Percentiles rank a stretch among this genome's conserved stretches.
Conservation (phyloP, 2,888 invertebrate genomes). For the Oeneis ivallda region DNA sequence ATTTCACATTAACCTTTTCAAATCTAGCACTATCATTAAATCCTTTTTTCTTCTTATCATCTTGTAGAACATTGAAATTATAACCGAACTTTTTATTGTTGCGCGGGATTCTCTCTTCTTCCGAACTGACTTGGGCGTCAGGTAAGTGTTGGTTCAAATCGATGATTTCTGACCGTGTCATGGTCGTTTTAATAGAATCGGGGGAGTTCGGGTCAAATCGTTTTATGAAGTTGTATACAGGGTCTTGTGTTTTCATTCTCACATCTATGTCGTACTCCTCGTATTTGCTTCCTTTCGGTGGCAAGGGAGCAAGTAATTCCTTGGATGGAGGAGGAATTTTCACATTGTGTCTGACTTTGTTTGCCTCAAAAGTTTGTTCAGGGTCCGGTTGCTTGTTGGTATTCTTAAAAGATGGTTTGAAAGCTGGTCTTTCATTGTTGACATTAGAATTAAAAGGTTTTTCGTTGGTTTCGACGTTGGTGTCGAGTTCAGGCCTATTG, state of each 20-base stretch:
- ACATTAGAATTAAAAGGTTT: neutral
- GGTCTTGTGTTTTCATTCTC: slow-evolving; percentile 53
- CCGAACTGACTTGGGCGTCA: slow-evolving; percentile 63
- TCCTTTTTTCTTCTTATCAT: slow-evolving; percentile 57
- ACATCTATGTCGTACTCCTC: slow-evolving; percentile 51
- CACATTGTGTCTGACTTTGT: slow-evolving; percentile 14
- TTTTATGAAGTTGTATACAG: slow-evolving; percentile 71
- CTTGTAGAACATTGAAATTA: slow-evolving; percentile 56
- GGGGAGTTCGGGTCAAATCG: slow-evolving; percentile 73
- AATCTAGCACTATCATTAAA: slow-evolving; percentile 53
- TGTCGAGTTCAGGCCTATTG: neutral
- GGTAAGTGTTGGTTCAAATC: slow-evolving; percentile 67
- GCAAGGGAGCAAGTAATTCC: slow-evolving; percentile 55
- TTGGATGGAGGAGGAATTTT: slow-evolving; percentile 52
- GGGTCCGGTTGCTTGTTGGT: neutral
- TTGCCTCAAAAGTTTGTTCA: slow-evolving; percentile 27
- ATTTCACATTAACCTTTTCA: slow-evolving; percentile 60
- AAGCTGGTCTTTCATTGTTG: slow-evolving; percentile 2
- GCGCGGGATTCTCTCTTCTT: slow-evolving; percentile 64
- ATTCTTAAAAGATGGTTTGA: slow-evolving; percentile 1
- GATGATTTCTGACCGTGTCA: slow-evolving; percentile 68
- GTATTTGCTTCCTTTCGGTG: slow-evolving; percentile 48
- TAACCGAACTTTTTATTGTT: slow-evolving; percentile 60
- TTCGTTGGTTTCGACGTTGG: neutral
- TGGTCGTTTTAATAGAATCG: slow-evolving; percentile 62